Percentiles rank a stretch among this genome's conserved stretches.
Conservation (phyloP, 2,888 invertebrate species). For the Dexiosoma caninum region DNA sequence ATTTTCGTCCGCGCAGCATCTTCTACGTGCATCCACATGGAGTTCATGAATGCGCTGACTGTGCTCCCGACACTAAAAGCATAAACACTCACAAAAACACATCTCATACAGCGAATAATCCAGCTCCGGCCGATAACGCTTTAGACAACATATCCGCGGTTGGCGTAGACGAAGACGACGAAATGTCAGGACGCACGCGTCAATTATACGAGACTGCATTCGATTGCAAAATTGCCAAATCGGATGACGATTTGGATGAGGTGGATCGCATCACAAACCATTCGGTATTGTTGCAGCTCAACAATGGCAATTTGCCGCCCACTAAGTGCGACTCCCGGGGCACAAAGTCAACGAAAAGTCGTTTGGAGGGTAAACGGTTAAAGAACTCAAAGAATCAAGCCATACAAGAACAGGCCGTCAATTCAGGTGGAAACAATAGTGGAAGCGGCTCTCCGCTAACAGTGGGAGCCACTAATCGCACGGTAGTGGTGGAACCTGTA, state of each 20-base stretch:
- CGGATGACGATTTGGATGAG: constrained; percentile 88
- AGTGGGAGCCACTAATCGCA: constrained; percentile 54
- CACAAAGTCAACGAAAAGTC: constrained; percentile 68
- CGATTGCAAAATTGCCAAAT: constrained; percentile 90
- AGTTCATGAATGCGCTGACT: constrained; percentile 80
- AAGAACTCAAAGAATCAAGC: constrained; percentile 77
- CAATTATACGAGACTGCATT: constrained; percentile 94
- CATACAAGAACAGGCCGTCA: constrained; percentile 71
- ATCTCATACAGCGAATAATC: constrained; percentile 50
- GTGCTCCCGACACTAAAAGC: constrained; percentile 70
- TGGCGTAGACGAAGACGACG: constrained; percentile 73
- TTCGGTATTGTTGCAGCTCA: constrained; percentile 83
- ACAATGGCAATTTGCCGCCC: constrained; percentile 71
- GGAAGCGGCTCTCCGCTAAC: constrained; percentile 62
- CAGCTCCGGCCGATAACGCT: constrained; percentile 62
- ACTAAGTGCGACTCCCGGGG: constrained; percentile 77
- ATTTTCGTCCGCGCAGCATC: constrained; percentile 83
- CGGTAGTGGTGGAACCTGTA: constrained; percentile 62
- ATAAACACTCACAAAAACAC: constrained; percentile 53
- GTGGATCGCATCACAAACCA: constrained; percentile 90
- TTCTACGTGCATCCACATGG: constrained; percentile 84
- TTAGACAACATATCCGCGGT: constrained; percentile 49
- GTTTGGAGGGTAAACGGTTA: constrained; percentile 74
- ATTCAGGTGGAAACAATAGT: constrained; percentile 65
- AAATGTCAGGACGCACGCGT: constrained; percentile 81